phyloP scores from a whole-genome alignment of 2,797 vertebrate genomes.

The Triplophysa bombifrons region DNA sequence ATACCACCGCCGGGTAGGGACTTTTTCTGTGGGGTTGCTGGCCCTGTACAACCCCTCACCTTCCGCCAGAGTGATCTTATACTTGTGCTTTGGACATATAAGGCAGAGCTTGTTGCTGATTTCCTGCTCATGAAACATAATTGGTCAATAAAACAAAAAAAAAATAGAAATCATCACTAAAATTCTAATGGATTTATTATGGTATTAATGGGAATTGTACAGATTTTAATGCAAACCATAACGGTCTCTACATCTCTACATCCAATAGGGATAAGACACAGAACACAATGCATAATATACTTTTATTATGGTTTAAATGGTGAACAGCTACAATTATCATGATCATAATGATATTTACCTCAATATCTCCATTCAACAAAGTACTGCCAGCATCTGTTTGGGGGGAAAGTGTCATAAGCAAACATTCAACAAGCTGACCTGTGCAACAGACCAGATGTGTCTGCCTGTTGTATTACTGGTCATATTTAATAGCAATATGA shows the following conservation, averaged over 20 bases:
- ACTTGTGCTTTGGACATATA: conserved; percentile 94
- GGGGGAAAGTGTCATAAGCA: conserved; percentile 30
- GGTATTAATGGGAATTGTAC: background rate
- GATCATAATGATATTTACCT: conserved; percentile 71
- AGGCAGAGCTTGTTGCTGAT: conserved; percentile 85
- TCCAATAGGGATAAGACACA: background rate
- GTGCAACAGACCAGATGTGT: background rate
- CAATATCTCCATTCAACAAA: conserved; percentile 88
- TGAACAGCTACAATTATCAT: too few species aligned
- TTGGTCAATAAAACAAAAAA: background rate
- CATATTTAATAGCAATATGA: background rate
- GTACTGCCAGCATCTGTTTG: conserved; percentile 86
- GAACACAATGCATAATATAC: background rate
- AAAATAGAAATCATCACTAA: too few species aligned
- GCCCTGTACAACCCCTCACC: conserved; percentile 88
- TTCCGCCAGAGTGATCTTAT: conserved; percentile 84
- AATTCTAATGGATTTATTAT: background rate
- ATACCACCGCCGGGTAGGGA: conserved; percentile 76
- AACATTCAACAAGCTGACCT: background rate
- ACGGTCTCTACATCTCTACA: background rate
- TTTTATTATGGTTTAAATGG: background rate
- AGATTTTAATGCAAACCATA: background rate
- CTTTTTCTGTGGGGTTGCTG: conserved; percentile 72
- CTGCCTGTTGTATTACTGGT: background rate
- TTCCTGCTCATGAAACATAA: conserved; percentile 75